phyloP scores from a whole-genome alignment of 2,113 vertebrate genomes.

The Salminus brasiliensis region DNA sequence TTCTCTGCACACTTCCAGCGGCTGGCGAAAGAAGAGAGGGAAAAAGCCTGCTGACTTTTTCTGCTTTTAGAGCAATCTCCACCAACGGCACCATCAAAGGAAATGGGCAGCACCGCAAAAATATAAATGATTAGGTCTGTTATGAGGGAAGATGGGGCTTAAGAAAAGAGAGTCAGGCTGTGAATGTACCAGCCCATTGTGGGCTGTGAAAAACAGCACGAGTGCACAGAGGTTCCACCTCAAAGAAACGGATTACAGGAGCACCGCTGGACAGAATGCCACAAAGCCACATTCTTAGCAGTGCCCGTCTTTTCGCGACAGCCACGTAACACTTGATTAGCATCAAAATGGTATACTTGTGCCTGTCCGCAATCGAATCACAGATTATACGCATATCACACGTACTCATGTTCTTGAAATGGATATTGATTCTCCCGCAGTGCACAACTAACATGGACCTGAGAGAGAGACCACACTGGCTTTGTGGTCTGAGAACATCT shows the following conservation, averaged over 20 bases:
- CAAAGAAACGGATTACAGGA: slow-evolving; percentile 50
- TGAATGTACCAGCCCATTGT: slow-evolving; percentile 62
- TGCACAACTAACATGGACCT: background rate
- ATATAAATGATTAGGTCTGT: slow-evolving; percentile 57
- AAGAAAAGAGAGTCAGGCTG: slow-evolving; percentile 58
- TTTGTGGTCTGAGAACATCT: background rate
- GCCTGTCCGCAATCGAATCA: slow-evolving; percentile 31
- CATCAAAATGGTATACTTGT: slow-evolving; percentile 54
- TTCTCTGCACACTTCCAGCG: slow-evolving; percentile 24
- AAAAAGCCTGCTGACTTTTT: slow-evolving; percentile 52
- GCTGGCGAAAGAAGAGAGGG: slow-evolving; percentile 11
- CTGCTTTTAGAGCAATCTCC: slow-evolving; percentile 62
- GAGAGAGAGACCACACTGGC: background rate
- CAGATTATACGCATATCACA: slow-evolving; percentile 7
- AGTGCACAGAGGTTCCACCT: slow-evolving; percentile 36
- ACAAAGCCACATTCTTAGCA: slow-evolving; percentile 37
- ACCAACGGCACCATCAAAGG: slow-evolving; percentile 65
- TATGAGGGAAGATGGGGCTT: slow-evolving; percentile 57
- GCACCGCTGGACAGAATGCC: slow-evolving; percentile 57
- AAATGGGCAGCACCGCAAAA: slow-evolving; percentile 60
- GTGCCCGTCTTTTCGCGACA: background rate
- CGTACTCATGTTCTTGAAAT: background rate
- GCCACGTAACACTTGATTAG: slow-evolving; percentile 51
- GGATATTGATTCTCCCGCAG: background rate
- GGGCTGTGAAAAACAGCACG: slow-evolving; percentile 48